These are phyloP conservation scores for Menura novaehollandiae DNA, from an alignment of 2,113 vertebrate genomes.

Conservation along the genomic window DNA sequence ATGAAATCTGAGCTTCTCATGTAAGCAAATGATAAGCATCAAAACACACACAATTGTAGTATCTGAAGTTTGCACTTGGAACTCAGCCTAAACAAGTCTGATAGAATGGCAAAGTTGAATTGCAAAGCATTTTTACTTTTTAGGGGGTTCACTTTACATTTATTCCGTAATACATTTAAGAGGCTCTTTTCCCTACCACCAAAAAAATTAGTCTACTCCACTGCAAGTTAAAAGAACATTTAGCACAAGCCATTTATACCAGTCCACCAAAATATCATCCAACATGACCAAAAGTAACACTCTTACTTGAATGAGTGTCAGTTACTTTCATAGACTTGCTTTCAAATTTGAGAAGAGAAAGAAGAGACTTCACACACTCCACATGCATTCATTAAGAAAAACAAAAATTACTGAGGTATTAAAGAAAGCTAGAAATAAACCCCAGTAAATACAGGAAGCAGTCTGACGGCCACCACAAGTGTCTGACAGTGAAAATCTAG, in stretches of 20 bases:
- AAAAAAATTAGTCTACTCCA: background rate
- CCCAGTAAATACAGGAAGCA: background rate
- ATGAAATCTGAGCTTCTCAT: background rate
- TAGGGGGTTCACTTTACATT: background rate
- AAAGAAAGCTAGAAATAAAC: background rate
- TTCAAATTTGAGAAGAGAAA: background rate
- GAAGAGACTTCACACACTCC: background rate
- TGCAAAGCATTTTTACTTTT: background rate
- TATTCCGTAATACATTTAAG: background rate
- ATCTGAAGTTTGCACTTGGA: background rate
- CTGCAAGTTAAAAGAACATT: background rate
- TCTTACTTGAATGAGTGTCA: background rate
- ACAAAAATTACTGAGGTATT: background rate
- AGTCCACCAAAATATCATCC: background rate
- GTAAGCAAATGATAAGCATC: background rate
- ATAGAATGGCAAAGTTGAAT: background rate
- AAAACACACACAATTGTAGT: background rate
- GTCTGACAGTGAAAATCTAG: background rate
- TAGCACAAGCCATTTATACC: background rate
- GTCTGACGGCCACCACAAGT: background rate
- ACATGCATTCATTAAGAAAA: background rate
- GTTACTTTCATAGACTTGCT: background rate
- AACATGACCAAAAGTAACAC: background rate
- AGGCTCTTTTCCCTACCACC: no score
- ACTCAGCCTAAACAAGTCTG: background rate